Evolutionary conservation across 2,797 vertebrate species (phyloP), one percentile per base, ranked within the genome.

Genomic region (Rhabdomys pumilio): DNA sequence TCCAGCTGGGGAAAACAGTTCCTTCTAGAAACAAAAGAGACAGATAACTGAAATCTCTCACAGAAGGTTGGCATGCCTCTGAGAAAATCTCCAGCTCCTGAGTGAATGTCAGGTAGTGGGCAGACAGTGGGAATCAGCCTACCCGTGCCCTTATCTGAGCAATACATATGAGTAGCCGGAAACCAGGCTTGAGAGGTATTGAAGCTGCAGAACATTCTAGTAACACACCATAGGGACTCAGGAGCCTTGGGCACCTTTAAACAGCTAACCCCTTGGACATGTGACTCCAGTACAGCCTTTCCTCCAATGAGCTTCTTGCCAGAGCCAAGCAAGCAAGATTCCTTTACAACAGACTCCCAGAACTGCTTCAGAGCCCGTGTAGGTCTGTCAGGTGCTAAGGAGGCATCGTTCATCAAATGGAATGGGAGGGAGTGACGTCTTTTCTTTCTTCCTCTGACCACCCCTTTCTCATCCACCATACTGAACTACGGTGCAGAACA

Each of bases 301-400:
- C 53, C 97, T 95, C 91, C 87, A 88, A 0, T 0, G 86, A 97
- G 97, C 93, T 92, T 81, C 80, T 57, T 95, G 97, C 97, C 98
- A 98, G 97, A 86, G 97, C 96, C 98, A 85, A 98, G 97, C 91
- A 96, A 38, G 69, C 83, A 0, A 34, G 0, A 10, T n/a, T 90
- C 50, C 89, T 95, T 91, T 19, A 50, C 34, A 67, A 97, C 97
- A 95, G 85, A 97, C 96, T 97, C 98, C 97, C 97, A 98, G 98
- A 98, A 97, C 94, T 98, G 97, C 92, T 98, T 96, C 97, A 97
- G 98, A 97, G 98, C 97, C 97, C 81, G 90, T 96, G 8, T 22
- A 98, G 98, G 96, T 73, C 81, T 94, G 91, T 94, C 97, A 97
- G 90, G 92, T 94, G 84, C 77, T 83, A 94, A 92, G 91, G 9